Evolutionary conservation across 2,888 invertebrate genomes (phyloP).

Genomic region (Phortica magna): DNA sequence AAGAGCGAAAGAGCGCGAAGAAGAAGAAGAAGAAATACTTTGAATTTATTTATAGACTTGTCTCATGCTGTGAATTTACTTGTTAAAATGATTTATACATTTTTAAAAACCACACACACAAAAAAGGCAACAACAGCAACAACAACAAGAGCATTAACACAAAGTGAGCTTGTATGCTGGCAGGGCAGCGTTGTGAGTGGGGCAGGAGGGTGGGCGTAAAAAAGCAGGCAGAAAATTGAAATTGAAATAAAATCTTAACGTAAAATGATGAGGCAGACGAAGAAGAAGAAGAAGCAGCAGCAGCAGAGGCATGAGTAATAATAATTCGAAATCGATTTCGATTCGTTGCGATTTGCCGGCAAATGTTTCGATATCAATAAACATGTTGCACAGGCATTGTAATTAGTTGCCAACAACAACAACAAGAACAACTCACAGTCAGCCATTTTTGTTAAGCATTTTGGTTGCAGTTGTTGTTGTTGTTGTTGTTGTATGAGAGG

Average conservation of each 20-base stretch:
- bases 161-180: not conserved
- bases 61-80: conserved; percentile 76
- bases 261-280: not conserved
- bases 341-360: no score
- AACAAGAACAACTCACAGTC: conserved; percentile 35
- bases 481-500: conserved; percentile 10
- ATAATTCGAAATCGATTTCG: no score
- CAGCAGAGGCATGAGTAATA: conserved; percentile 12
- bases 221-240: not conserved
- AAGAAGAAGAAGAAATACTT: conserved; percentile 1
- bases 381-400: conserved; percentile 39
- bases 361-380: conserved; percentile 45
- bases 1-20: not conserved
- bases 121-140: conserved; percentile 36
- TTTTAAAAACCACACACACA: conserved; percentile 71
- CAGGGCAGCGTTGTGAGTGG: not conserved
- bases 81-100: conserved; percentile 77
- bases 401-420: conserved; percentile 44
- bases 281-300: not conserved
- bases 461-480: not conserved
- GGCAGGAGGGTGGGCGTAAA: no score
- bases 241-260: not conserved
- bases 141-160: not conserved
- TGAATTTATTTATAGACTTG: conserved; percentile 71
- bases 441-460: conserved; percentile 22